Evolutionary conservation across 2,113 vertebrate genomes (phyloP).

Genomic region (Archocentrus centrarchus): DNA sequence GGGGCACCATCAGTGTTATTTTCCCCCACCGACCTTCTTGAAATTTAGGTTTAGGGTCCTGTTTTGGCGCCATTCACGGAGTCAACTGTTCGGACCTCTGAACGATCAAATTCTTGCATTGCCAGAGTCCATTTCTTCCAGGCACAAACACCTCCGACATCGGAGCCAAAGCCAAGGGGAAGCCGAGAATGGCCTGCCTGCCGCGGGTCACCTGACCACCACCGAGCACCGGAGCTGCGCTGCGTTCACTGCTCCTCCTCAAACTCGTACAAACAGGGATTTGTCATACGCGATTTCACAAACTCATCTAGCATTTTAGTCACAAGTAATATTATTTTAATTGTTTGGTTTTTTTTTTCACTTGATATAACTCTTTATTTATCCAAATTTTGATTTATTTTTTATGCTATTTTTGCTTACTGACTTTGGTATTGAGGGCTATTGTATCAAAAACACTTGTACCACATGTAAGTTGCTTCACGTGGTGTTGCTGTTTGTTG

Average conservation of each 20-base stretch:
- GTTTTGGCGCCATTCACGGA: constrained; percentile 98
- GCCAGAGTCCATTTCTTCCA: constrained; percentile 82
- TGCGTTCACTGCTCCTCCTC: constrained; percentile 33
- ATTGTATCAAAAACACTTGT: no score
- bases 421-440: no score
- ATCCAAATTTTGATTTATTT: no score
- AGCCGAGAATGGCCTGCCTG: constrained; percentile 48
- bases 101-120: constrained; percentile 82
- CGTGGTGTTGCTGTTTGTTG: no score
- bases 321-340: no score
- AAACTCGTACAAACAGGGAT: constrained; percentile 5
- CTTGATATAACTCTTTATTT: no score
- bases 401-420: no score
- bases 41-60: constrained; percentile 98
- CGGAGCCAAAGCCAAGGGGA: constrained; percentile 47
- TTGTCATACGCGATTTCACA: neutral
- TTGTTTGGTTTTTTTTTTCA: no score
- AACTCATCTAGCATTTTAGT: no score
- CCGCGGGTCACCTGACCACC: constrained; percentile 65
- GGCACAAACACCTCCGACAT: constrained; percentile 72
- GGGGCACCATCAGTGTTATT: neutral
- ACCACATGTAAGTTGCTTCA: no score
- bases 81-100: constrained; percentile 82
- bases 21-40: constrained; percentile 85
- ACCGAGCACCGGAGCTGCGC: neutral